A percentile compares a stretch with the other conserved stretches of the same genome.
phyloP scores from a whole-genome alignment of 1,140 invertebrate species.

The Sitobion miscanthi region DNA sequence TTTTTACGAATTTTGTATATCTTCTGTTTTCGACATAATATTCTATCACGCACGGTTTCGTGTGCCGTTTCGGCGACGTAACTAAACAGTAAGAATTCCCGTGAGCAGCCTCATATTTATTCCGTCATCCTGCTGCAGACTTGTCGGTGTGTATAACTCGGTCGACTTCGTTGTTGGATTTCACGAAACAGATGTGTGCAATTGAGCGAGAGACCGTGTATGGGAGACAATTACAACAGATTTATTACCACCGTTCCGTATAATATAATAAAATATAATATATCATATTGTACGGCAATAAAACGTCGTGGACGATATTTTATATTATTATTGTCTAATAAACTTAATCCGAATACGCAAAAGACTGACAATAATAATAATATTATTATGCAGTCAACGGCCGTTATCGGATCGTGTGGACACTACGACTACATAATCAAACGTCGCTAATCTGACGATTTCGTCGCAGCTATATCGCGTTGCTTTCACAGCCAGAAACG shows the following conservation, averaged over 20 bases:
- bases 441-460: background rate
- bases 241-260: background rate
- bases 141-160: background rate
- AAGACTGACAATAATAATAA: background rate
- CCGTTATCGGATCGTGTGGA: background rate
- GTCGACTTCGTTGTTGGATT: background rate
- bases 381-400: background rate
- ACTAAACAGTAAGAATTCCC: background rate
- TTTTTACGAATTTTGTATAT: background rate
- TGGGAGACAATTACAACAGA: slow-evolving; percentile 9
- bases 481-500: too few species aligned
- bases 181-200: background rate
- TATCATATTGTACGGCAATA: background rate
- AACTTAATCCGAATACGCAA: background rate
- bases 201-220: background rate
- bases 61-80: background rate
- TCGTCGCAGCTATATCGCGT: background rate
- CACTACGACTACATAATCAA: background rate
- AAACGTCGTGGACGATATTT: background rate
- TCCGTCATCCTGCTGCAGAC: background rate
- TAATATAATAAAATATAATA: background rate
- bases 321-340: background rate
- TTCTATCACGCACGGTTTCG: background rate
- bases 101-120: background rate
- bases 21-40: background rate